Evolutionary conservation across 2,113 vertebrate genomes (phyloP).

Genomic region (Turdus rufiventris): DNA sequence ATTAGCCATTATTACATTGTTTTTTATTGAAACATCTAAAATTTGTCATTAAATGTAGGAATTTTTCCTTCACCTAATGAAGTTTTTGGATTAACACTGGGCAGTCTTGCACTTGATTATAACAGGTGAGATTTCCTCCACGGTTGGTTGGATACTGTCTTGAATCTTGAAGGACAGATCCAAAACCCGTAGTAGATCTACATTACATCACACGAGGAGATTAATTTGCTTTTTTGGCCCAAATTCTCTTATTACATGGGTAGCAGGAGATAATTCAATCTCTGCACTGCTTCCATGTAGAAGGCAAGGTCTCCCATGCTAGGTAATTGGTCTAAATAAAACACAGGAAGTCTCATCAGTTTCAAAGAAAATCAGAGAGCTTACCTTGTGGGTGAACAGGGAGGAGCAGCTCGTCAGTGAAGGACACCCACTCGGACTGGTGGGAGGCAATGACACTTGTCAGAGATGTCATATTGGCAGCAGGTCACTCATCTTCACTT

Average conservation of each 20-base stretch:
- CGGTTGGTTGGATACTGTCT: not conserved
- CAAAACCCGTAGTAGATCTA: not conserved
- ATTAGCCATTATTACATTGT: not conserved
- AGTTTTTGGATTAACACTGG: not conserved
- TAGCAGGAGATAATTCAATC: not conserved
- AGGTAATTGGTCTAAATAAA: not conserved
- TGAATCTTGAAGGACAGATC: not conserved
- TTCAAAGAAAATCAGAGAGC: not conserved
- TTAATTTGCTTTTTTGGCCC: not conserved
- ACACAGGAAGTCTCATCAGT: not conserved
- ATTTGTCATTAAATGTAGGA: not conserved
- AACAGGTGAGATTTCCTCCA: not conserved
- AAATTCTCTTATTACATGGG: not conserved
- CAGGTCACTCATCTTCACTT: conserved; percentile 66
- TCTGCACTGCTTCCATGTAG: not conserved
- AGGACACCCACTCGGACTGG: conserved; percentile 81
- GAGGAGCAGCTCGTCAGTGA: conserved; percentile 69
- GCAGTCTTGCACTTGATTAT: not conserved
- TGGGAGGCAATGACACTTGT: conserved; percentile 71
- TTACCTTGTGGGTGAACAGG: conserved; percentile 58
- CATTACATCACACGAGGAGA: not conserved
- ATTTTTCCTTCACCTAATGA: not conserved
- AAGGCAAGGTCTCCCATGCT: not conserved
- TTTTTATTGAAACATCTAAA: not conserved
- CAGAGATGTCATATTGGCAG: conserved; percentile 72